Evolutionary conservation across 2,888 invertebrate genomes (phyloP).

Genomic region (Amiota mariae): DNA sequence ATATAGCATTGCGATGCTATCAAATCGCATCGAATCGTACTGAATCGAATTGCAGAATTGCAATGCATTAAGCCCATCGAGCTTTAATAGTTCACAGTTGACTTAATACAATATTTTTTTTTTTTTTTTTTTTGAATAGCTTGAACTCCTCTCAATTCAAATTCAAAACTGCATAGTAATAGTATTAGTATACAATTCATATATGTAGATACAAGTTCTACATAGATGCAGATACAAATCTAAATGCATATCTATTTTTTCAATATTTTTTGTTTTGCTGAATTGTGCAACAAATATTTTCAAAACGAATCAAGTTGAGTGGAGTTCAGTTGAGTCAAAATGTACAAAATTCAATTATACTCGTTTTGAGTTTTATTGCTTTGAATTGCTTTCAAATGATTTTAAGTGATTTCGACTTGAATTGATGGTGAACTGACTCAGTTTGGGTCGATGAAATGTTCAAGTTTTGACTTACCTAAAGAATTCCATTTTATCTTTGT

Average conservation of each 20-base stretch:
- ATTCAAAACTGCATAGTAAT: neutral
- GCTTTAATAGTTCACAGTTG: constrained; percentile 18
- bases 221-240: neutral
- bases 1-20: neutral
- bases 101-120: constrained; percentile 8
- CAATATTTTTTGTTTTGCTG: neutral
- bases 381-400: neutral
- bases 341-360: constrained; percentile 4
- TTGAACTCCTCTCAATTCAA: neutral
- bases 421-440: neutral
- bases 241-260: neutral
- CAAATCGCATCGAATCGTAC: neutral
- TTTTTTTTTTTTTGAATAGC: too few species aligned
- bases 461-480: constrained; percentile 71
- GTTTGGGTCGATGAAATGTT: neutral
- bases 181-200: too few species aligned
- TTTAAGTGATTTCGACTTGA: neutral
- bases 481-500: constrained; percentile 75
- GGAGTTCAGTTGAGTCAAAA: neutral
- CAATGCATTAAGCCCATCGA: neutral
- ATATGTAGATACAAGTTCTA: neutral
- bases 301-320: neutral
- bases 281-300: neutral
- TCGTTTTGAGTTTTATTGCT: constrained; percentile 1
- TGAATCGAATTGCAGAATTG: neutral